Evolutionary conservation across 2,888 invertebrate genomes (phyloP).

Genomic region (Zootermopsis nevadensis): DNA sequence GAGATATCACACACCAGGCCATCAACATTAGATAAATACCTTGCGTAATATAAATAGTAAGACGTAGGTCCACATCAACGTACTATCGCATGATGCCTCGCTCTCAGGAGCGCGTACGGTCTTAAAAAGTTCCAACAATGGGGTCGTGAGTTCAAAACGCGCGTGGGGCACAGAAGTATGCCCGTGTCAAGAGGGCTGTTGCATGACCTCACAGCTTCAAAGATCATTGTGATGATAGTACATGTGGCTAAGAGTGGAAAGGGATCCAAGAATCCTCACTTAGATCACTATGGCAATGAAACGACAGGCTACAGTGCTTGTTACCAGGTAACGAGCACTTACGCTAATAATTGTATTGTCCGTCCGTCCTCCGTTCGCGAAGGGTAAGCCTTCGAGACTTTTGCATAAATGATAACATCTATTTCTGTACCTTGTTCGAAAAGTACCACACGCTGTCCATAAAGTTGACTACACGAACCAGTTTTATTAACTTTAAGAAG

Average conservation of each 20-base stretch:
- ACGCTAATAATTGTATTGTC: slow-evolving; percentile 23
- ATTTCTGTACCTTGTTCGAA: not conserved
- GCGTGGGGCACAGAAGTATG: not conserved
- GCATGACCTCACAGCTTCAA: not conserved
- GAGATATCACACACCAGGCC: too few relatives aligned
- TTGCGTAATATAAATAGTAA: too few relatives aligned
- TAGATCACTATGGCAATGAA: slow-evolving; percentile 9
- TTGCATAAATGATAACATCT: slow-evolving; percentile 16
- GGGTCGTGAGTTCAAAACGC: not conserved
- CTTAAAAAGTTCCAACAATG: too few relatives aligned
- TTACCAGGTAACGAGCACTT: slow-evolving; percentile 16
- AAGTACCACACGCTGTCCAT: not conserved
- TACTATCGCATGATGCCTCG: too few relatives aligned
- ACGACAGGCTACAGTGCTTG: not conserved
- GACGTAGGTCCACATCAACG: too few relatives aligned
- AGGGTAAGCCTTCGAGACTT: slow-evolving; percentile 16
- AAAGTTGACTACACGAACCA: not conserved
- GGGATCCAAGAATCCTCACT: not conserved
- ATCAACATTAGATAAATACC: too few relatives aligned
- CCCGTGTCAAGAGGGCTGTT: not conserved
- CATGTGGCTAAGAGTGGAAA: not conserved
- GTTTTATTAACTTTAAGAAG: too few relatives aligned
- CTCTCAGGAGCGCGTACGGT: too few relatives aligned
- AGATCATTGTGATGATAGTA: not conserved
- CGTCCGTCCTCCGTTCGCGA: slow-evolving; percentile 2